Percentiles rank a stretch among this genome's conserved stretches.
Conservation (phyloP, 2,113 vertebrate genomes). For the Thalassarche chlororhynchos region DNA sequence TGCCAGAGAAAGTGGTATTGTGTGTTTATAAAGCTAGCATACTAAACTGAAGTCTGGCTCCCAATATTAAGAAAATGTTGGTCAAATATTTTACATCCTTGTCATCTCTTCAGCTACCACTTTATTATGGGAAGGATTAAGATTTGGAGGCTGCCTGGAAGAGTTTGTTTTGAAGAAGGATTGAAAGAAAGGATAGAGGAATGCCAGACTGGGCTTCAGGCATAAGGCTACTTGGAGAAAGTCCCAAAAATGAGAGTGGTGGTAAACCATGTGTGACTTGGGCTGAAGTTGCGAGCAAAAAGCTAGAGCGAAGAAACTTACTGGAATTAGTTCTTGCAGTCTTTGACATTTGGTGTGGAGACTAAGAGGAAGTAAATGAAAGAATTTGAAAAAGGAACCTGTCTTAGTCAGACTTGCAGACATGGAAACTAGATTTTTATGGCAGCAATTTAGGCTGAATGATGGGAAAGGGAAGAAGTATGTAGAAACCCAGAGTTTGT, state of each 20-base stretch:
- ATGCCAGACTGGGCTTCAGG: conserved; percentile 32
- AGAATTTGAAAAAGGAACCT: conserved; percentile 12
- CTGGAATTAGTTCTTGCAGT: conserved; percentile 23
- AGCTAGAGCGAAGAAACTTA: not conserved
- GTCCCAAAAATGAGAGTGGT: conserved; percentile 34
- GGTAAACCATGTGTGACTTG: conserved; percentile 54
- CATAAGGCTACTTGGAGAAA: conserved; percentile 37
- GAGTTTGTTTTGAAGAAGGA: conserved; percentile 51
- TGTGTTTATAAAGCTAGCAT: conserved; percentile 38
- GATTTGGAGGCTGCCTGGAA: conserved; percentile 31
- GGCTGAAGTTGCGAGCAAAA: conserved; percentile 28
- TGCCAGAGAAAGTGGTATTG: conserved; percentile 55
- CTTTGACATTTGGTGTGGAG: conserved; percentile 27
- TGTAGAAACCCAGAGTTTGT: not conserved
- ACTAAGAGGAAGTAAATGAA: conserved; percentile 17
- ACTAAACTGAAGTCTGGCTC: conserved; percentile 14
- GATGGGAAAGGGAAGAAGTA: not conserved
- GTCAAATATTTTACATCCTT: conserved; percentile 59
- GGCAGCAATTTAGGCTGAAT: not conserved
- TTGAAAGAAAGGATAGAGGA: conserved; percentile 26
- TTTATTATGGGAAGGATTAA: conserved; percentile 62
- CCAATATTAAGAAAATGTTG: conserved; percentile 29
- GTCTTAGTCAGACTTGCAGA: not conserved
- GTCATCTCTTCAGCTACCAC: conserved; percentile 57
- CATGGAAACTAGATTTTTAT: conserved; percentile 25